Base-by-base conservation (phyloP, 30 jellyfish, hydroid and myxozoan genomes). In the Aurelia sp. region DNA sequence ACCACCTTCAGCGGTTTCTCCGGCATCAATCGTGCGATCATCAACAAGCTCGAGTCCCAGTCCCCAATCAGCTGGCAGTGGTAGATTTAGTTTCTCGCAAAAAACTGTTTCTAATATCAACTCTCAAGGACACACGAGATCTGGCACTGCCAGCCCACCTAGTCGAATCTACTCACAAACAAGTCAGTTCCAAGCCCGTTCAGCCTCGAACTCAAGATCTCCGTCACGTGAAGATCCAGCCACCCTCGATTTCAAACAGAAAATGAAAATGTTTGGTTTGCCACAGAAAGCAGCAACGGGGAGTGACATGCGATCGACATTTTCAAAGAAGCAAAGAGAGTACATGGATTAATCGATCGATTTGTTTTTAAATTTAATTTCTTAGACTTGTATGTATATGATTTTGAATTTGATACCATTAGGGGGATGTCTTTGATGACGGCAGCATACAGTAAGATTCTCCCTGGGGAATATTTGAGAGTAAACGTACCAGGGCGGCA, bases 151-250 rank as follows among this genome's bases (percentile, higher is more conserved):
- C 16, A 66, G 84, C 52, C 70, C 70, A 13, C 35, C 86, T 11
- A 60, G 41, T 41, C 57, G 81, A 62, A 57, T 59, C 53, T 89
- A 47, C 82, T 69, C 87, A 48, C 85, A 78, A 11, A 48, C 91
- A 16, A 66, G 78, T 30, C 92, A 44, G 63, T 59, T 53, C 44
- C 90, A 79, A 44, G 79, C 81, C 22, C 92, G 92, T 13, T 35
- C 79, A 13, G 75, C 71, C 30, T 63, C 86, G 60, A 66, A 69
- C 33, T 31, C 92, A 9, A 74, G 86, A 74, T 40, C 86, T 2
- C 80, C 92, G 41, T 57, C 80, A 10, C 85, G 86, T 11, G 97
- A 87, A 20, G 97, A 81, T 51, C 98, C 98, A 21, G 97, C 93
- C 61, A 82, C 37, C 21, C 79, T 93, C 58, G 95, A 82, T 62